phyloP scores from a whole-genome alignment of 2,888 invertebrate species.

The Fragum fragum region DNA sequence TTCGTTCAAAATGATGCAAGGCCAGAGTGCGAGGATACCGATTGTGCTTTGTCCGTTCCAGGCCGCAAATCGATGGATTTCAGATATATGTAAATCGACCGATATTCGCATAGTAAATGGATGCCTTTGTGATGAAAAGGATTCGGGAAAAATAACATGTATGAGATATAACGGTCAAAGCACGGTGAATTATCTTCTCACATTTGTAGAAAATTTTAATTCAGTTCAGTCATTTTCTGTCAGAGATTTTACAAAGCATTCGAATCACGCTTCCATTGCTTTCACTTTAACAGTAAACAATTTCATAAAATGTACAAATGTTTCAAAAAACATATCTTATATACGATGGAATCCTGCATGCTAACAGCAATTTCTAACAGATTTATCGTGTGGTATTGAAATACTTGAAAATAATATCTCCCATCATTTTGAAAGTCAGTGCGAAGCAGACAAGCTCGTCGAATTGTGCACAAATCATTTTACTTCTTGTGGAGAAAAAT shows the following conservation, averaged over 20 bases:
- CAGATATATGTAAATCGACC: constrained; percentile 30
- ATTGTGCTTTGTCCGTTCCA: background rate
- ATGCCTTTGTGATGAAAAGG: background rate
- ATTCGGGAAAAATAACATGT: constrained; percentile 11
- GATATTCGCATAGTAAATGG: constrained; percentile 26
- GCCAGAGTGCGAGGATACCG: background rate
- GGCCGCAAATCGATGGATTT: background rate
- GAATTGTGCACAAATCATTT: background rate
- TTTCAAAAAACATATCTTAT: background rate
- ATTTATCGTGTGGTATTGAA: background rate
- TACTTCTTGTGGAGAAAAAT: background rate
- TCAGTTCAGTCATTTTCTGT: background rate
- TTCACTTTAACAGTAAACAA: background rate
- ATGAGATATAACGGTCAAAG: constrained; percentile 31
- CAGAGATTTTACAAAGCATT: constrained; percentile 9
- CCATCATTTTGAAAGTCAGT: background rate
- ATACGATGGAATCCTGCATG: no score
- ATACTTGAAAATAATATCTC: background rate
- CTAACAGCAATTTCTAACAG: no score
- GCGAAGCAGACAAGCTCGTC: background rate
- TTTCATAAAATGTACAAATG: background rate
- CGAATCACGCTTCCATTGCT: constrained; percentile 20
- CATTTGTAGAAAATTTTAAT: background rate
- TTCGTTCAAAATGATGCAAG: background rate
- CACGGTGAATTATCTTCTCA: constrained; percentile 27